Conservation (phyloP, 2,888 invertebrate species). For the Drosophila peninsularis region DNA sequence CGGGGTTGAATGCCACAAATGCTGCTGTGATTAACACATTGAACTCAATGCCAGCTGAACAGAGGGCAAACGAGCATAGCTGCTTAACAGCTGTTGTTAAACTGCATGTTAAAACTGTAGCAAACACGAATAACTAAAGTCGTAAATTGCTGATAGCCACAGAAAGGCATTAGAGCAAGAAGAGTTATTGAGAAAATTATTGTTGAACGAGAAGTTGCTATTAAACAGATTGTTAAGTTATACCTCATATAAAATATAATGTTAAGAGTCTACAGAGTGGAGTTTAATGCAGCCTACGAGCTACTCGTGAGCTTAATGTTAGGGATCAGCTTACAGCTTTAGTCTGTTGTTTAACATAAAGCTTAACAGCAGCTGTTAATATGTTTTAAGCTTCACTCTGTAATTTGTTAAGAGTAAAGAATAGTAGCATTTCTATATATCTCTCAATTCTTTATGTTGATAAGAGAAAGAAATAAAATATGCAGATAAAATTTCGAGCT, state of each 20-base stretch:
- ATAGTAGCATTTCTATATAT: no score
- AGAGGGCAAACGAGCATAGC: neutral
- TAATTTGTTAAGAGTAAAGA: no score
- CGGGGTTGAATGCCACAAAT: slow-evolving; percentile 65
- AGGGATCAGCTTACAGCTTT: no score
- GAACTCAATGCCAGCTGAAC: slow-evolving; percentile 32
- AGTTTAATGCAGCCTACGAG: no score
- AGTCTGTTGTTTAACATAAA: no score
- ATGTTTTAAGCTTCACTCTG: no score
- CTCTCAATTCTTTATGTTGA: no score
- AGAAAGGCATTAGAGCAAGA: neutral
- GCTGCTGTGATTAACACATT: slow-evolving; percentile 71
- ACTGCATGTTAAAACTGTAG: neutral
- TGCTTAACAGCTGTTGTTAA: slow-evolving; percentile 25
- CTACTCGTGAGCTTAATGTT: no score
- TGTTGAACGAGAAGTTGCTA: neutral
- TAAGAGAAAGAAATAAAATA: no score
- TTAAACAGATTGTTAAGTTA: neutral
- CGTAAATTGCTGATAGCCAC: neutral
- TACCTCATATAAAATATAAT: neutral
- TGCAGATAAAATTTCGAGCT: no score
- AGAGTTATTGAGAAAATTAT: neutral
- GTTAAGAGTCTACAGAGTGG: neutral
- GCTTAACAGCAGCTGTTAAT: neutral
- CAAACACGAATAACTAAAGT: neutral